Evolutionary conservation across 2,113 vertebrate genomes (phyloP).

Genomic region (Brachyistius frenatus): DNA sequence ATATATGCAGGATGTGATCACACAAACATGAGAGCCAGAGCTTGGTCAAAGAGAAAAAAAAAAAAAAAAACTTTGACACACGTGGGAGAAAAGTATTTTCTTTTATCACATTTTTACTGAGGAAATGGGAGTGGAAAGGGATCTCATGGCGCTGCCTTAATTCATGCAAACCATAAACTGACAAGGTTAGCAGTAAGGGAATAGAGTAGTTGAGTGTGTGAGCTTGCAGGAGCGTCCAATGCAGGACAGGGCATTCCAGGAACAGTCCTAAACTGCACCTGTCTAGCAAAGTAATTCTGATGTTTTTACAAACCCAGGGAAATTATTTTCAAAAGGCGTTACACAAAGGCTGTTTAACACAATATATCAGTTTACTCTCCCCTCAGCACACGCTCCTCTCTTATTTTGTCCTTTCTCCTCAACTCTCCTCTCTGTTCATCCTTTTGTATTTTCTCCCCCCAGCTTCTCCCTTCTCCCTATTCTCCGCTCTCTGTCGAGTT

Average conservation of each 20-base stretch:
- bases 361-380: constrained; percentile 38
- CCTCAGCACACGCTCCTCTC: constrained; percentile 23
- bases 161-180: constrained; percentile 19
- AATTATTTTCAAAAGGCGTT: constrained; percentile 29
- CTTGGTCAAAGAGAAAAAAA: background rate
- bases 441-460: constrained; percentile 17
- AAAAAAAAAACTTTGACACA: background rate
- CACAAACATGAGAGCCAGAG: background rate
- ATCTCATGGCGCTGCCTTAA: background rate
- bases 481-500: constrained; percentile 46
- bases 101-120: constrained; percentile 4
- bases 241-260: constrained; percentile 6
- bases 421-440: constrained; percentile 23
- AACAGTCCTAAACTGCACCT: constrained; percentile 19
- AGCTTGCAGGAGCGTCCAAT: background rate
- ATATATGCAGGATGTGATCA: background rate
- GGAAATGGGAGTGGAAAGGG: background rate
- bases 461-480: constrained; percentile 14
- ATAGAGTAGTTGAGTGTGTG: background rate
- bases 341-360: constrained; percentile 46
- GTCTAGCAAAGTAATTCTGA: constrained; percentile 27
- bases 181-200: background rate
- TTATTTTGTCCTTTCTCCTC: constrained; percentile 28
- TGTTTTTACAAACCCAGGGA: constrained; percentile 36
- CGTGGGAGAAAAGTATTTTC: background rate